Percentiles rank a stretch among this genome's conserved stretches.
Conservation (phyloP, 2,888 invertebrate genomes). For the Lobophora halterata region DNA sequence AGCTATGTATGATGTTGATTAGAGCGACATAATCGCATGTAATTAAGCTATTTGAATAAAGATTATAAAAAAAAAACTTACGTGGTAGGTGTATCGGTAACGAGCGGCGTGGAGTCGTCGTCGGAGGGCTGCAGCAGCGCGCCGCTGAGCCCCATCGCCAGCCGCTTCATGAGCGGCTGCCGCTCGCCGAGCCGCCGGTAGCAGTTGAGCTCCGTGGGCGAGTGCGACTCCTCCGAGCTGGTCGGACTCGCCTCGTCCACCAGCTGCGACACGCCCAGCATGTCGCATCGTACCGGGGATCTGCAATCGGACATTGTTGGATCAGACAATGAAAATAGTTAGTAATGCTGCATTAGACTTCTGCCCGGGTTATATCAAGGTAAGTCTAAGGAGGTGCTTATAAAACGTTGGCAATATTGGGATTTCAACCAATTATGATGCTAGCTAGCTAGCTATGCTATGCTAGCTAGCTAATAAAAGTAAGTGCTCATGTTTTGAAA, state of each 20-base stretch:
- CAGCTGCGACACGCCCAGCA: constrained; percentile 57
- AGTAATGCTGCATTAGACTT: no score
- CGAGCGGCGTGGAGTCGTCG: constrained; percentile 89
- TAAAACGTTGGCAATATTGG: no score
- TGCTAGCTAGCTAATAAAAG: no score
- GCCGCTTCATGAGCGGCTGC: constrained; percentile 88
- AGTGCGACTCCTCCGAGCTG: constrained; percentile 93
- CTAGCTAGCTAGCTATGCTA: no score
- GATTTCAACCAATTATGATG: no score
- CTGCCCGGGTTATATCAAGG: no score
- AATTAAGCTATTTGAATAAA: no score
- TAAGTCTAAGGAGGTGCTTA: no score
- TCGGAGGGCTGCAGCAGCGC: constrained; percentile 69
- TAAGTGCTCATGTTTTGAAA: no score
- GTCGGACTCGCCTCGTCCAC: constrained; percentile 77
- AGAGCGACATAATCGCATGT: no score
- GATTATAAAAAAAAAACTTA: constrained; percentile 45
- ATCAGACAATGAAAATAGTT: no score
- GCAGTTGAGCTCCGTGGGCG: constrained; percentile 92
- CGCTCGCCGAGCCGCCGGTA: constrained; percentile 88
- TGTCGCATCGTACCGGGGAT: constrained; percentile 65
- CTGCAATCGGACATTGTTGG: constrained; percentile 39
- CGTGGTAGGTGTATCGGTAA: constrained; percentile 83
- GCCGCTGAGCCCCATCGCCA: constrained; percentile 88
- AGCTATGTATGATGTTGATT: no score